Conservation (phyloP, 2,797 vertebrate species). For the Urosaurus nigricauda region DNA sequence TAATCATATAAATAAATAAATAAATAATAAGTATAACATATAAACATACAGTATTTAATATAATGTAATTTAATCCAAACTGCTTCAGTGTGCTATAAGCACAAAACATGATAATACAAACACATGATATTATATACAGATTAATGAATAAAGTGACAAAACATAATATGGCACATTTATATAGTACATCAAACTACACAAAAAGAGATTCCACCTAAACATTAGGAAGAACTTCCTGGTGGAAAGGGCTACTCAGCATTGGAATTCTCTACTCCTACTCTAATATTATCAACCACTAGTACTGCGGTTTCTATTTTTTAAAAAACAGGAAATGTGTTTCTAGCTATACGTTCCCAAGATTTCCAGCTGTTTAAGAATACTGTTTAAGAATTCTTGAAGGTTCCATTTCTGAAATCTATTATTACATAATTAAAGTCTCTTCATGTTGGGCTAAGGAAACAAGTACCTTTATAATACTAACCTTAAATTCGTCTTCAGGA, state of each 20-base stretch:
- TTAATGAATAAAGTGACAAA: not conserved
- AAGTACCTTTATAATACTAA: conserved; percentile 57
- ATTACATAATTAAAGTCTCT: conserved; percentile 2
- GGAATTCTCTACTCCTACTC: not conserved
- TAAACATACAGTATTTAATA: not conserved
- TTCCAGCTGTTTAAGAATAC: not conserved
- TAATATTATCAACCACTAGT: not conserved
- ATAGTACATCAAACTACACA: not conserved
- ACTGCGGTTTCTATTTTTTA: not conserved
- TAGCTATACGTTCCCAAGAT: not conserved
- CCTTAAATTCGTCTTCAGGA: conserved; percentile 94
- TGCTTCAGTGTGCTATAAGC: not conserved
- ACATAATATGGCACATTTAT: not conserved
- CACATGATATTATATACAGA: not conserved
- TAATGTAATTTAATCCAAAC: not conserved
- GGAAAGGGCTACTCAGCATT: too few relatives aligned
- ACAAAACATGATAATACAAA: not conserved
- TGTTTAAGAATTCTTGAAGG: not conserved
- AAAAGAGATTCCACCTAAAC: too few relatives aligned
- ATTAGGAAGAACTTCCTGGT: too few relatives aligned
- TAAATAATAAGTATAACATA: not conserved
- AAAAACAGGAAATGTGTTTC: not conserved
- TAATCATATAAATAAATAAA: too few relatives aligned
- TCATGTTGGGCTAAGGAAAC: not conserved
- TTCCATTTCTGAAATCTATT: not conserved